A percentile compares a stretch with the other conserved stretches of the same genome.
phyloP scores from a whole-genome alignment of 1,140 invertebrate species.

The Fragariocoptes setiger region DNA sequence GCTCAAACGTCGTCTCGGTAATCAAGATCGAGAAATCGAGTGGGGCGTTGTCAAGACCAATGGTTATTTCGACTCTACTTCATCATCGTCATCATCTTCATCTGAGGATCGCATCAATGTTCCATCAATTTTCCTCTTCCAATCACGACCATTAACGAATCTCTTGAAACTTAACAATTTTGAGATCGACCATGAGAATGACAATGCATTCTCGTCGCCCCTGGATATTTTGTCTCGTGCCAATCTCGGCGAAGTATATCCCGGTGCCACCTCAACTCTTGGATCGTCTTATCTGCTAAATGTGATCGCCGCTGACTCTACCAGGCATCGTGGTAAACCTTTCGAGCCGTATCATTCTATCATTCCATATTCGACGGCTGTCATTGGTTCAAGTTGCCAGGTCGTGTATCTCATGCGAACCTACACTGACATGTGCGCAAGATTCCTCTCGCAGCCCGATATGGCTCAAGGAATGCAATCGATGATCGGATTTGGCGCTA shows the following conservation, averaged over 20 bases:
- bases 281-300: not conserved
- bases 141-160: conserved; percentile 11
- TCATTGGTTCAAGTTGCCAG: no score
- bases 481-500: no score
- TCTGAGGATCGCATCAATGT: not conserved
- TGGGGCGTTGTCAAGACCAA: conserved; percentile 10
- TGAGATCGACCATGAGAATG: conserved; percentile 10
- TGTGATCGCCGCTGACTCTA: not conserved
- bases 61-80: not conserved
- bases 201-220: conserved; percentile 4
- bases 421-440: no score
- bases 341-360: no score
- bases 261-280: conserved; percentile 3
- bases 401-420: no score
- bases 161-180: conserved; percentile 4
- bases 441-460: no score
- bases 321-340: no score
- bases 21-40: conserved; percentile 11
- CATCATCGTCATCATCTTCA: not conserved
- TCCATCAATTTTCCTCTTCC: conserved; percentile 1
- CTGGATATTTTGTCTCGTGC: conserved; percentile 9
- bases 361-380: no score
- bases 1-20: no score
- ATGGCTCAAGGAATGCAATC: no score
- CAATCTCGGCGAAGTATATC: conserved; percentile 8